Evolutionary conservation across 2,797 vertebrate species (phyloP).

Genomic region (Pagetopsis macropterus): DNA sequence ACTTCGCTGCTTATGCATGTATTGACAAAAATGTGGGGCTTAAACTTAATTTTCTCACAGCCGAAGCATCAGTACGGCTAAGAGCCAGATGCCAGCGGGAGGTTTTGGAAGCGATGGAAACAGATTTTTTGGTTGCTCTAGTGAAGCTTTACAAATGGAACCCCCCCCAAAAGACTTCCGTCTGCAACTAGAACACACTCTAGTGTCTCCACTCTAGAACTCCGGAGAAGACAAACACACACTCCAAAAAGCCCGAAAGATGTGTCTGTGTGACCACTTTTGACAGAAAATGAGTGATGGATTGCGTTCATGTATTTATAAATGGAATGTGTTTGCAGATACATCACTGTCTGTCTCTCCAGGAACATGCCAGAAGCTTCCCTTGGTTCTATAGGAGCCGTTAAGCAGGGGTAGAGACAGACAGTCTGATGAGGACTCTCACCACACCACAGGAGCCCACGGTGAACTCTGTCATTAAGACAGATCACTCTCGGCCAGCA

Average conservation of each 20-base stretch:
- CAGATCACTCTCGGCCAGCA: slow-evolving; percentile 48
- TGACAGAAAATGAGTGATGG: slow-evolving; percentile 20
- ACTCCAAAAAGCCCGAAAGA: slow-evolving; percentile 28
- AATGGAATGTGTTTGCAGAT: slow-evolving; percentile 26
- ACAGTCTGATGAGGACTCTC: slow-evolving; percentile 63
- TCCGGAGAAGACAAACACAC: background rate
- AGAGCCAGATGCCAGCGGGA: slow-evolving; percentile 75
- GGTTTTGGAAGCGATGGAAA: slow-evolving; percentile 24
- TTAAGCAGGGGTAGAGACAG: slow-evolving; percentile 66
- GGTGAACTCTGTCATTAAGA: slow-evolving; percentile 75
- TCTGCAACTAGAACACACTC: background rate
- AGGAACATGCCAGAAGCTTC: slow-evolving; percentile 33
- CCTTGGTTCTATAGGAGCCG: slow-evolving; percentile 25
- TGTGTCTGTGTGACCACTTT: background rate
- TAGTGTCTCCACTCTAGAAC: slow-evolving; percentile 1
- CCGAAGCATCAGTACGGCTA: slow-evolving; percentile 37
- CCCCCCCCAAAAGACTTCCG: background rate
- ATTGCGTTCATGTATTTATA: background rate
- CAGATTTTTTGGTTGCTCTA: background rate
- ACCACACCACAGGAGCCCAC: slow-evolving; percentile 57
- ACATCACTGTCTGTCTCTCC: slow-evolving; percentile 38
- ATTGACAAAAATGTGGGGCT: slow-evolving; percentile 65
- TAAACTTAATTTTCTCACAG: slow-evolving; percentile 76
- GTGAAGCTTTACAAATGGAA: slow-evolving; percentile 18
- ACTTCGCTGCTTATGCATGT: slow-evolving; percentile 57